Conservation (phyloP, 2,888 invertebrate genomes). For the Exephanes ischioxanthus region DNA sequence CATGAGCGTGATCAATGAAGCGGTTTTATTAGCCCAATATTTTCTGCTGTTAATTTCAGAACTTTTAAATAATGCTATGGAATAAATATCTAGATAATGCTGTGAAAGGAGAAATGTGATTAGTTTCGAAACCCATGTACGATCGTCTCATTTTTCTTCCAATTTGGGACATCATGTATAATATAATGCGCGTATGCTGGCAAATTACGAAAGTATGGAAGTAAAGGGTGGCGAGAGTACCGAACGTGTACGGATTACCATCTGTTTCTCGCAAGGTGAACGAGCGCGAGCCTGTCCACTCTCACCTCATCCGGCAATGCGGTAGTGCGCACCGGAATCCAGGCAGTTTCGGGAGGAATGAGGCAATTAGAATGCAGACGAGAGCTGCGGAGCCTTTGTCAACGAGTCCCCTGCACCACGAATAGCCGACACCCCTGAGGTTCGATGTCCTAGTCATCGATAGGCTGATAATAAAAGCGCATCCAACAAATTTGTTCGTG, state of each 20-base stretch:
- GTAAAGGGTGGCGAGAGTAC: background rate
- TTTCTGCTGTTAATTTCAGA: too few relatives aligned
- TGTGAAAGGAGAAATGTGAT: background rate
- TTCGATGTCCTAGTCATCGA: background rate
- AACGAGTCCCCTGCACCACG: conserved; percentile 17
- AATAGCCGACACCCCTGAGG: background rate
- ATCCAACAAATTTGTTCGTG: background rate
- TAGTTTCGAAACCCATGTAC: background rate
- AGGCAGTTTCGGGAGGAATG: conserved; percentile 80
- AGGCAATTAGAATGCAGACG: conserved; percentile 84
- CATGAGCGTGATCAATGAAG: too few relatives aligned
- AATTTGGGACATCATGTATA: background rate
- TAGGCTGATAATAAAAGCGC: background rate
- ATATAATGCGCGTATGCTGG: background rate
- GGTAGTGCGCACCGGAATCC: conserved; percentile 77
- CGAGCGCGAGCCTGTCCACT: conserved; percentile 27
- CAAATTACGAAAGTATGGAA: conserved; percentile 2
- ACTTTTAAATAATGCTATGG: background rate
- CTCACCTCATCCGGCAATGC: conserved; percentile 46
- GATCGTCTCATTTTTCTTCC: conserved; percentile 40
- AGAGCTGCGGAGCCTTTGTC: conserved; percentile 67
- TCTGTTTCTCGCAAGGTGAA: conserved; percentile 36
- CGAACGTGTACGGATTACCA: conserved; percentile 40
- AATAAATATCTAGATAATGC: background rate
- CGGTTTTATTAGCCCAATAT: too few relatives aligned